phyloP scores from a whole-genome alignment of 1,140 invertebrate species.

The Bombus confusus region DNA sequence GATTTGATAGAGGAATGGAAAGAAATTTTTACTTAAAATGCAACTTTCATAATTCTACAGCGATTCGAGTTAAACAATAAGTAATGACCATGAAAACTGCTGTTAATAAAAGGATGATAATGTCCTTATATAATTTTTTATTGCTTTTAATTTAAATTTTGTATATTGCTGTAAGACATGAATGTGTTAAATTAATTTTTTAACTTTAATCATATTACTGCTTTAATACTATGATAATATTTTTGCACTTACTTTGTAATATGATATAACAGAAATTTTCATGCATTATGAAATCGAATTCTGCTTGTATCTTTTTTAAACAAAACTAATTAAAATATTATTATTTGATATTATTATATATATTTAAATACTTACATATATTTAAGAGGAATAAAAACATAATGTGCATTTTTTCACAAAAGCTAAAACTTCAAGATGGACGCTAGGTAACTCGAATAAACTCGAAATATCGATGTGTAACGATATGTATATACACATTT shows the following conservation, averaged over 20 bases:
- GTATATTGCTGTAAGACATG: not conserved
- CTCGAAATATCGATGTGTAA: conserved; percentile 51
- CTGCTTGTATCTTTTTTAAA: not conserved
- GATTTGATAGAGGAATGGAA: not conserved
- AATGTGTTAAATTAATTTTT: not conserved
- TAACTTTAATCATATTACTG: not conserved
- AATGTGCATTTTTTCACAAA: conserved; percentile 31
- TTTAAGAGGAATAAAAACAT: conserved; percentile 24
- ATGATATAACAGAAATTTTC: conserved; percentile 20
- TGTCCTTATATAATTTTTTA: not conserved
- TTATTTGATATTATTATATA: not conserved
- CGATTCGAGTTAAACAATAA: not conserved
- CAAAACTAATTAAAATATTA: not conserved
- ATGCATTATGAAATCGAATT: not conserved
- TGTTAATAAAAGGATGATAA: conserved; percentile 8
- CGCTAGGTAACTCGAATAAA: conserved; percentile 40
- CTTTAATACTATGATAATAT: not conserved
- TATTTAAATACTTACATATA: conserved; percentile 13
- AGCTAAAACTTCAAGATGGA: conserved; percentile 53
- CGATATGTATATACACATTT: conserved; percentile 19
- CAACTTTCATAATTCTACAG: not conserved
- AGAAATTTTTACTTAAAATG: not conserved
- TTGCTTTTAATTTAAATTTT: not conserved
- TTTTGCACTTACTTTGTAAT: conserved; percentile 22
- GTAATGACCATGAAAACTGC: not conserved